These are phyloP conservation scores for Campoletis raptor DNA, from an alignment of 2,888 invertebrate genomes.

Conservation along the genomic window DNA sequence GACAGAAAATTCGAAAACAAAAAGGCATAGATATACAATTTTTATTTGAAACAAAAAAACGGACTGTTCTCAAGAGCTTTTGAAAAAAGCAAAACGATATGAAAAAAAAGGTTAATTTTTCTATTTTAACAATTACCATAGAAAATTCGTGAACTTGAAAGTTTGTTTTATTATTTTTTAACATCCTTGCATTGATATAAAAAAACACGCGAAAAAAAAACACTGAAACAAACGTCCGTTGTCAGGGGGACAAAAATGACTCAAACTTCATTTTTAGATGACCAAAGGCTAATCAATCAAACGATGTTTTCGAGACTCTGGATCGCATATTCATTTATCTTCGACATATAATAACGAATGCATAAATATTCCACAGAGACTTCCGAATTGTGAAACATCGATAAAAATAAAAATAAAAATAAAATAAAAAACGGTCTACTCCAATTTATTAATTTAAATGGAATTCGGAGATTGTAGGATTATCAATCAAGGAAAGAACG, in stretches of 20 bases:
- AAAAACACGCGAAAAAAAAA: neutral
- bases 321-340: neutral
- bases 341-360: neutral
- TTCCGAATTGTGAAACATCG: slow-evolving; percentile 1
- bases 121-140: neutral
- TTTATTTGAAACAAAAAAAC: neutral
- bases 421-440: neutral
- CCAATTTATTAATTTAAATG: neutral
- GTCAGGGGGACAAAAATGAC: neutral
- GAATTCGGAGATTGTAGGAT: neutral
- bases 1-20: neutral
- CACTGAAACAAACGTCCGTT: neutral
- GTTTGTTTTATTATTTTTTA: neutral
- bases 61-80: neutral
- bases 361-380: neutral
- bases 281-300: neutral
- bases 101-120: neutral
- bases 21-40: neutral
- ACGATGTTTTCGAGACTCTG: neutral
- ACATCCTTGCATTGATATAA: neutral
- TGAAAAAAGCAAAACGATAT: neutral
- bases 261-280: neutral
- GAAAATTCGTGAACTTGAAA: neutral
- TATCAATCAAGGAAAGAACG: neutral
- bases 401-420: neutral